Base-by-base conservation (phyloP, 53 echinoderm and acorn worm genomes). In the Actinopyga echinites region DNA sequence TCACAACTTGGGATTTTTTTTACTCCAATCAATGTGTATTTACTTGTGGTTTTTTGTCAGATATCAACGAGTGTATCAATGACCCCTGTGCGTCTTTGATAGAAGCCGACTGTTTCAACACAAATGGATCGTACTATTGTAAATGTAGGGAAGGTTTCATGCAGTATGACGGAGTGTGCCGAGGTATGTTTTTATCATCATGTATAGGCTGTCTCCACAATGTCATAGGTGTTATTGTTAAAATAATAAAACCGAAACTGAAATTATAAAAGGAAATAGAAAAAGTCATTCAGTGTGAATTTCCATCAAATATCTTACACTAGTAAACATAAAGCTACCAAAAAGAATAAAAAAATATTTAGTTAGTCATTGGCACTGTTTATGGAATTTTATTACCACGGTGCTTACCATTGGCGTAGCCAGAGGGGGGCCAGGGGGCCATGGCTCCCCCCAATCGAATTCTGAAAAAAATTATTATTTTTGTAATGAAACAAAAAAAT, bases 31-130 rank as follows among this genome's bases (percentile, higher is more conserved):
- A 40, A 40, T 1, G 12, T 65, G 15, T 60, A 10, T 60, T 60
- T 6, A 11, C 42, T 28, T n/a, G 1, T 22, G 6, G 5, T 43
- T 37, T 40, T 30, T 69, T 12, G 4, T 5, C 28, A 74, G 74
- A 74, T 52, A 74, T 74, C 52, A 28, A 74, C n/a, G 74, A 74
- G 38, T 74, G 74, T 17, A 5, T 44, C 20, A 37, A 24, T 15
- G 28, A 74, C 52, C 43, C 52, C 38, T 74, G 74, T 23, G 52
- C 35, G 17, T 24, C 33, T 7, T 49, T 74, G 23, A 44, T 37
- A 25, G 49, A 74, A 49, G 74, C 74, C 43, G 38, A 35, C 74
- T 74, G 74, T 49, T 21, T 74, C 5, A 74, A 74, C 38, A 49
- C 52, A 23, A 26, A 37, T 38, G 74, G 74, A 17, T 74, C 74